phyloP scores from a whole-genome alignment of 2,888 invertebrate genomes.

The Plebejus anna region DNA sequence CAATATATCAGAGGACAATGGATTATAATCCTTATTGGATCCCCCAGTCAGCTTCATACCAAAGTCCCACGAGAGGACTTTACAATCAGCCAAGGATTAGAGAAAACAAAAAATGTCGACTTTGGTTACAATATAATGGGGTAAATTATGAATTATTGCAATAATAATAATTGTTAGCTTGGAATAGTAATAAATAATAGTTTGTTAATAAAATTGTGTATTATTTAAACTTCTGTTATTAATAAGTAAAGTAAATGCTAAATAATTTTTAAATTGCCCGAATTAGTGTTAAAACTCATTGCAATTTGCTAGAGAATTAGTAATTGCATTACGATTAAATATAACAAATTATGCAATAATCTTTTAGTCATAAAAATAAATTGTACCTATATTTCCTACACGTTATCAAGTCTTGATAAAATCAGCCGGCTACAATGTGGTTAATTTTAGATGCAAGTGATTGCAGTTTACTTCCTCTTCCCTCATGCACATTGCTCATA shows the following conservation, averaged over 20 bases:
- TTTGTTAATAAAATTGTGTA: background rate
- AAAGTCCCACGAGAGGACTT: slow-evolving; percentile 33
- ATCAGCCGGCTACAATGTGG: background rate
- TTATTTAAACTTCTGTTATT: background rate
- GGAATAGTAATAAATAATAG: background rate
- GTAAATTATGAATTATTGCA: slow-evolving; percentile 56
- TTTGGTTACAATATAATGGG: slow-evolving; percentile 63
- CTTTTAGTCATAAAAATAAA: background rate
- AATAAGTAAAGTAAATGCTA: no score
- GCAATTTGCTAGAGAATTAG: no score
- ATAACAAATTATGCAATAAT: background rate
- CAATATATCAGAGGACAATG: background rate
- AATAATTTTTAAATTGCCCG: no score
- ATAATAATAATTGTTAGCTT: slow-evolving; percentile 37
- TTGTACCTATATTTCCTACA: background rate
- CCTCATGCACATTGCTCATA: background rate
- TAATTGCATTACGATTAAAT: background rate
- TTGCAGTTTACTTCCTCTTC: slow-evolving; percentile 4
- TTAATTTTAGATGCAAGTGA: slow-evolving; percentile 2
- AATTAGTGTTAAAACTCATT: no score
- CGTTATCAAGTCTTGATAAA: background rate
- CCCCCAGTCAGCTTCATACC: background rate
- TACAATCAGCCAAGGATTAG: slow-evolving; percentile 34
- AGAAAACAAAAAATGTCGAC: slow-evolving; percentile 50
- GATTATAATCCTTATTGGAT: background rate